phyloP scores from a whole-genome alignment of 2,113 vertebrate species.

The Macquaria australasica region DNA sequence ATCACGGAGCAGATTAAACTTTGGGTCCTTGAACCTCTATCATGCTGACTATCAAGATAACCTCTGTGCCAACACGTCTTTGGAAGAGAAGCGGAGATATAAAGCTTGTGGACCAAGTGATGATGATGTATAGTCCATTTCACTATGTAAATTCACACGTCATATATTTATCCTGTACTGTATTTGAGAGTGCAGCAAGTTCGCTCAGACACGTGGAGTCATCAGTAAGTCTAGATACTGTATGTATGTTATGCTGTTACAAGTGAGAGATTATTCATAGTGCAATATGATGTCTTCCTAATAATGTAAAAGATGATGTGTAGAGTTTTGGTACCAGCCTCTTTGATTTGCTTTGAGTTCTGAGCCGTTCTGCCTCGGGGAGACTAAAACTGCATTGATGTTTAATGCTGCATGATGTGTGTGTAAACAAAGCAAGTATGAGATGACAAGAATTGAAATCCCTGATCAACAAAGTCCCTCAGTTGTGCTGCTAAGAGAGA shows the following conservation, averaged over 20 bases:
- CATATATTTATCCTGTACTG: constrained; percentile 61
- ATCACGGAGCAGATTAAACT: constrained; percentile 14
- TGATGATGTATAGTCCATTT: constrained; percentile 43
- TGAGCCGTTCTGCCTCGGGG: constrained; percentile 20
- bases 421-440: constrained; percentile 39
- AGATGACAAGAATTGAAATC: constrained; percentile 44
- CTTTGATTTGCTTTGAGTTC: constrained; percentile 22
- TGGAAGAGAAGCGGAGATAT: constrained; percentile 1
- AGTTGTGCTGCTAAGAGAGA: constrained; percentile 39
- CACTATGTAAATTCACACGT: constrained; percentile 35
- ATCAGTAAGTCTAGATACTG: neutral
- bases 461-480: constrained; percentile 29
- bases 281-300: constrained; percentile 62
- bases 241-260: constrained; percentile 41
- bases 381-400: constrained; percentile 47
- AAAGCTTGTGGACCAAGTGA: constrained; percentile 5
- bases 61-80: constrained; percentile 27
- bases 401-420: constrained; percentile 68
- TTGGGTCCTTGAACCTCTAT: constrained; percentile 10
- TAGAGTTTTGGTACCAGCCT: constrained; percentile 33
- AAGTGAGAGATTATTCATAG: constrained; percentile 18
- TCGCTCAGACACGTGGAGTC: neutral
- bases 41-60: constrained; percentile 35
- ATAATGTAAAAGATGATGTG: constrained; percentile 40
- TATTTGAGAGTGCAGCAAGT: constrained; percentile 46